These are phyloP conservation scores for Neopelma chrysocephalum DNA, from an alignment of 2,797 vertebrate species.

Conservation along the genomic window DNA sequence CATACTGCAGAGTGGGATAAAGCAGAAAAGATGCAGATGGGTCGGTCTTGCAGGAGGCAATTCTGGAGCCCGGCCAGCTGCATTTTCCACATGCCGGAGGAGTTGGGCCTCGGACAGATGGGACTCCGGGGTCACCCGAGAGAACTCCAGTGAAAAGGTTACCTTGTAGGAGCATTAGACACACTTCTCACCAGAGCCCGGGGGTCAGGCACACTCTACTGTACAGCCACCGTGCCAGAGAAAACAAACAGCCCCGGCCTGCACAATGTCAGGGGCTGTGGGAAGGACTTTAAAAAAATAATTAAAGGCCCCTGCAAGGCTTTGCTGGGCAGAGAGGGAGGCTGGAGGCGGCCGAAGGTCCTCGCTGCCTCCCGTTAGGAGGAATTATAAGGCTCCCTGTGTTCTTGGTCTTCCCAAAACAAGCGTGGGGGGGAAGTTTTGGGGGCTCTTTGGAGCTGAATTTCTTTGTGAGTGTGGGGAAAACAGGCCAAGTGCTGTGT, in stretches of 20 bases:
- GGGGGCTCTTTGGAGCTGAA: neutral
- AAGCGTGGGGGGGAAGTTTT: neutral
- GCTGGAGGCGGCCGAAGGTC: neutral
- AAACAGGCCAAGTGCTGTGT: fast-evolving
- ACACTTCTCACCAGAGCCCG: neutral
- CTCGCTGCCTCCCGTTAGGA: neutral
- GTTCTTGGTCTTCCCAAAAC: neutral
- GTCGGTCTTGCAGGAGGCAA: slow-evolving; percentile 25
- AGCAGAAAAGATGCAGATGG: slow-evolving; percentile 47
- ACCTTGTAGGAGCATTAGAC: slow-evolving; percentile 15
- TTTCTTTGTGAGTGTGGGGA: neutral
- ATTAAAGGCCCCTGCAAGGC: neutral
- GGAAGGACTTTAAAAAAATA: slow-evolving; percentile 55
- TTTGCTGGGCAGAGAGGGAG: neutral
- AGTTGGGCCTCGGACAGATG: slow-evolving; percentile 47
- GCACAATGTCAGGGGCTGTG: slow-evolving; percentile 22
- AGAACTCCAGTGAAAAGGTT: slow-evolving; percentile 38
- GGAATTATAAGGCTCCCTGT: neutral
- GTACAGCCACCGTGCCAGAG: slow-evolving; percentile 7
- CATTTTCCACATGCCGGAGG: slow-evolving; percentile 46
- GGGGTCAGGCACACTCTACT: slow-evolving; percentile 31
- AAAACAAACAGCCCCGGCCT: slow-evolving; percentile 50
- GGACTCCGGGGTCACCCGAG: slow-evolving; percentile 16
- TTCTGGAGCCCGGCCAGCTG: slow-evolving; percentile 23
- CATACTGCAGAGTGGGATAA: slow-evolving; percentile 18